Evolutionary conservation across 53 echinoderm and acorn worm species (phyloP), one percentile per base, ranked within the genome.

Genomic region (Hippasteria phrygiana): DNA sequence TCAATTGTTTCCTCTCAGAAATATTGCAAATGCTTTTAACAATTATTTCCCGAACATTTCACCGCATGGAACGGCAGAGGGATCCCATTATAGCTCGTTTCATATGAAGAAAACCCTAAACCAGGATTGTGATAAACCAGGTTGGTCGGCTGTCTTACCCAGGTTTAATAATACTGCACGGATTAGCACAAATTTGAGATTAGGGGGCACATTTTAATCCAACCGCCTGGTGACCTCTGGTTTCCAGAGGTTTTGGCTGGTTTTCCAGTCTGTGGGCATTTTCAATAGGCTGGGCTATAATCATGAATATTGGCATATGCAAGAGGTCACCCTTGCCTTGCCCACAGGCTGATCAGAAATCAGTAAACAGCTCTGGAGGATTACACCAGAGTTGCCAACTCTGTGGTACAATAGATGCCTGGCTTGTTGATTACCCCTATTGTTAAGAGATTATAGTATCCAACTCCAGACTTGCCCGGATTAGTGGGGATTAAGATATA

Each of bases 91-190:
- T 39, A 56, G 20, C 18, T 78, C 78, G 26, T 59, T 56, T 27
- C 37, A 22, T n/a, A 39, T 31, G 38, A 43, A 62, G 40, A 62
- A 80, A 56, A 38, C 38, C 41, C 41, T 62, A 37, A 53, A 76
- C 77, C 77, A n/a, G 38, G 20, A 42, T 27, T 24, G 65, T 4
- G 43, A 65, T 45, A 64, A 64, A 65, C 64, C 81, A 81, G 81
- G 81, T 81, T 78, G 33, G 78, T 78, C 36, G 76, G 53, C n/a
- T 18, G 37, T 51, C 27, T 76, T 51, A 54, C 37, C 54, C 47
- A 48, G 34, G 76, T 75, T 75, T 47, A 2, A 14, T 66, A 34
- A 66, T 34, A 29, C 17, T 14, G 33, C 67, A 66, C 67, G 4
- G 67, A 14, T 66, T 66, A 11, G 35, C 67, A 78, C 78, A 55